phyloP scores from a whole-genome alignment of 1,140 invertebrate species.

The Subanguina moxae region DNA sequence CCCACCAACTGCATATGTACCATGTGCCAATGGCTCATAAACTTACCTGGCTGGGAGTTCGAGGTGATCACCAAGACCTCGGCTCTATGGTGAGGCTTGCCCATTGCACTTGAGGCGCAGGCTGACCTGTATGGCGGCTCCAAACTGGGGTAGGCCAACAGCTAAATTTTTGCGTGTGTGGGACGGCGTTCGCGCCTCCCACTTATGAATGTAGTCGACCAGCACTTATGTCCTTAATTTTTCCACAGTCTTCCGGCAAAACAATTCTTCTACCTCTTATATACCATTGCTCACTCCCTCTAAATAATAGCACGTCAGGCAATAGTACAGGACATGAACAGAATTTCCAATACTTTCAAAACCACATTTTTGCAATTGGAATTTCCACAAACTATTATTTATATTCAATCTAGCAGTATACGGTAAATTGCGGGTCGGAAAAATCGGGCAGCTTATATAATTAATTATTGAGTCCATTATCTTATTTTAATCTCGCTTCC shows the following conservation, averaged over 20 bases:
- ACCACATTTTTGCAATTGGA: too few species aligned
- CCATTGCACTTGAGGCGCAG: slow-evolving; percentile 24
- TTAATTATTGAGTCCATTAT: too few species aligned
- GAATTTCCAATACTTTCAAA: too few species aligned
- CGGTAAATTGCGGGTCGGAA: too few species aligned
- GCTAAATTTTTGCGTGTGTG: slow-evolving; percentile 26
- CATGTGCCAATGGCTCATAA: slow-evolving; percentile 6
- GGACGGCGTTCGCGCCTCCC: slow-evolving; percentile 32
- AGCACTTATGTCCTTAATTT: background rate
- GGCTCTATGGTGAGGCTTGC: slow-evolving; percentile 20
- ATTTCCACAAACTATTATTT: too few species aligned
- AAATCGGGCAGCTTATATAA: too few species aligned
- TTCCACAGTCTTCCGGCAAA: slow-evolving; percentile 20
- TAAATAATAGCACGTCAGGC: too few species aligned
- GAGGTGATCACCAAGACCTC: slow-evolving; percentile 18
- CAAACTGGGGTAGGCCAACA: slow-evolving; percentile 25
- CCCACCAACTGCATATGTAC: too few species aligned
- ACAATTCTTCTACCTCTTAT: slow-evolving; percentile 21
- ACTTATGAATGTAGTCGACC: background rate
- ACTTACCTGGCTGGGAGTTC: slow-evolving; percentile 27
- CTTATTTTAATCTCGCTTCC: too few species aligned
- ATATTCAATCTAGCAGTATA: too few species aligned
- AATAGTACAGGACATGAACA: too few species aligned
- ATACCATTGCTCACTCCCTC: slow-evolving; percentile 22
- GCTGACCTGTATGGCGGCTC: slow-evolving; percentile 25